Evolutionary conservation across 1,140 invertebrate genomes (phyloP).

Genomic region (Bactericera cockerelli): DNA sequence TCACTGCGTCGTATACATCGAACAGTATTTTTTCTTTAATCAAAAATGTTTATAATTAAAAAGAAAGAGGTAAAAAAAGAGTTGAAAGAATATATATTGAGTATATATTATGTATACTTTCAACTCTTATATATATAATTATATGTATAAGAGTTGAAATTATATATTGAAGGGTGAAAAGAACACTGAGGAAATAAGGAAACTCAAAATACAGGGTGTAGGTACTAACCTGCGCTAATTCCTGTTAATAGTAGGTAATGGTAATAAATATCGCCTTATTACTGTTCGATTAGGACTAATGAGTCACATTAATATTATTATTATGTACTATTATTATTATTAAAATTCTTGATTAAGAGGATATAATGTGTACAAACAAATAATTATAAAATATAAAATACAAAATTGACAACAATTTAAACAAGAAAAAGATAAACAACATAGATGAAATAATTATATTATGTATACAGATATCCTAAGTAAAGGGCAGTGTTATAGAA

Average conservation of each 20-base stretch:
- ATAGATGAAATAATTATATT: no score
- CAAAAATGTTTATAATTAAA: slow-evolving; percentile 8
- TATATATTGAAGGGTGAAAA: slow-evolving; percentile 1
- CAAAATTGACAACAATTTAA: no score
- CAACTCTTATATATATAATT: no score
- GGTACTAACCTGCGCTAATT: no score
- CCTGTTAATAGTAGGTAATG: background rate
- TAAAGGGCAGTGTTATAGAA: background rate
- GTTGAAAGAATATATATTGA: background rate
- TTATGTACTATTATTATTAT: no score
- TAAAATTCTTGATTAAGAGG: no score
- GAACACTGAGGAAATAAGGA: background rate
- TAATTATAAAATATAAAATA: no score
- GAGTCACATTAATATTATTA: no score
- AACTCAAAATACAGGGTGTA: background rate
- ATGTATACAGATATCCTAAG: no score
- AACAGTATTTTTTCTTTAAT: slow-evolving; percentile 7
- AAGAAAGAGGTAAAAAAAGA: slow-evolving; percentile 7
- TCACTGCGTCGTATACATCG: slow-evolving; percentile 4
- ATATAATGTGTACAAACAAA: no score
- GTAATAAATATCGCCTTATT: background rate
- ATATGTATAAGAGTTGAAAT: background rate
- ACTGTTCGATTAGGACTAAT: background rate
- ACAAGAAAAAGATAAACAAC: no score
- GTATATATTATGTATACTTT: no score